phyloP scores from a whole-genome alignment of 2,888 invertebrate species.

The Glyphotaelius pellucidus region DNA sequence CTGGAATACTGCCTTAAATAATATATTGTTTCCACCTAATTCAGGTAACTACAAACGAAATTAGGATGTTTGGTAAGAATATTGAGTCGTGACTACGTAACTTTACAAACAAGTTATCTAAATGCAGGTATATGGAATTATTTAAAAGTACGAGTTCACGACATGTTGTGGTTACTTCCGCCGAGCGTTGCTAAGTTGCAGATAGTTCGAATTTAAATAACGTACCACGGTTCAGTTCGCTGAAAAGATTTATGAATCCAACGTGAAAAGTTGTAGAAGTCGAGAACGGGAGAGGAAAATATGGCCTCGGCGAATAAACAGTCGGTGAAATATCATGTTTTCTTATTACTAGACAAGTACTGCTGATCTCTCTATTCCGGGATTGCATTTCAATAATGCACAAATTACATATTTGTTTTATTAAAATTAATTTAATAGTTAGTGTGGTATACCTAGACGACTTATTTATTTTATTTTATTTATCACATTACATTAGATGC shows the following conservation, averaged over 20 bases:
- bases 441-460: too few species aligned
- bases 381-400: not conserved
- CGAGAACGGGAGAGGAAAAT: not conserved
- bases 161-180: not conserved
- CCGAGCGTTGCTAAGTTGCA: not conserved
- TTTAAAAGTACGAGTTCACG: not conserved
- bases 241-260: conserved; percentile 30
- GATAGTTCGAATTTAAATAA: conserved; percentile 2
- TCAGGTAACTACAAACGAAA: too few species aligned
- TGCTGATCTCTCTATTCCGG: not conserved
- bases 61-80: not conserved
- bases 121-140: not conserved
- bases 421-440: too few species aligned
- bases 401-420: too few species aligned
- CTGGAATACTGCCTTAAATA: too few species aligned
- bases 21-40: too few species aligned
- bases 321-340: not conserved
- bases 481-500: too few species aligned
- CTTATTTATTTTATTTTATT: too few species aligned
- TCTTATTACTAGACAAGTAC: not conserved
- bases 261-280: conserved; percentile 20
- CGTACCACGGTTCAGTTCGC: conserved; percentile 10
- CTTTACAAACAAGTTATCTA: not conserved
- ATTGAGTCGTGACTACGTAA: not conserved
- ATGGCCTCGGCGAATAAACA: not conserved